phyloP scores from a whole-genome alignment of 2,888 invertebrate species.

The Stenoptilia bipunctidactyla region DNA sequence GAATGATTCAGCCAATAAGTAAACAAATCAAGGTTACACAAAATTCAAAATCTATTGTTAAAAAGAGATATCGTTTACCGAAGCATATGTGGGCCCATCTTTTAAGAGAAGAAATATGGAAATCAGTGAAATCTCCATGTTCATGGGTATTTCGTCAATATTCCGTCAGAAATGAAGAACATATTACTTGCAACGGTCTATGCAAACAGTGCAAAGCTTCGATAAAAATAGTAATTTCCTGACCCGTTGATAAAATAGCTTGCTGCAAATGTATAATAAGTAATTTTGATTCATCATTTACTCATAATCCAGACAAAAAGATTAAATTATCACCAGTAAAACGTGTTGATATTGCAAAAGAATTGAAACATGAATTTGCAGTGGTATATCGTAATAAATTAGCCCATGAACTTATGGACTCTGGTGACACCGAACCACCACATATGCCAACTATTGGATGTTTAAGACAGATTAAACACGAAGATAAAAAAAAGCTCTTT shows the following conservation, averaged over 20 bases:
- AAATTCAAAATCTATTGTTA: not conserved
- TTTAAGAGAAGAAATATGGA: not conserved
- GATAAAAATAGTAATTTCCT: conserved; percentile 7
- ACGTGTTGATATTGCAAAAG: too few relatives aligned
- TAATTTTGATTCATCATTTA: conserved; percentile 6
- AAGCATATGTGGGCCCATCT: not conserved
- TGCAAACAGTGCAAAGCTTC: conserved; percentile 12
- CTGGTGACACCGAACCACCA: too few relatives aligned
- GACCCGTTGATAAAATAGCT: conserved; percentile 12
- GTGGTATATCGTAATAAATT: too few relatives aligned
- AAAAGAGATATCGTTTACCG: not conserved
- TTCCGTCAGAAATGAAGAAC: not conserved
- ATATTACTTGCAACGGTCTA: conserved; percentile 8
- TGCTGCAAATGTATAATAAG: conserved; percentile 7
- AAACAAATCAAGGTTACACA: not conserved
- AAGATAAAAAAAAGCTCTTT: too few relatives aligned
- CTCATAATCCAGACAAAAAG: conserved; percentile 8
- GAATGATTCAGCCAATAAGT: not conserved
- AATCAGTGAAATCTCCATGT: not conserved
- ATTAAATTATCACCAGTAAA: conserved; percentile 9
- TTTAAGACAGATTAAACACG: too few relatives aligned
- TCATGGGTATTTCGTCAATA: not conserved
- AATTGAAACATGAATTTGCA: too few relatives aligned
- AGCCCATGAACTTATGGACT: too few relatives aligned
- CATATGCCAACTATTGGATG: too few relatives aligned